Percentiles rank a stretch among this genome's conserved stretches.
Evolutionary conservation across 1,140 invertebrate species (phyloP).

Genomic region (Zaprionus nigranus): DNA sequence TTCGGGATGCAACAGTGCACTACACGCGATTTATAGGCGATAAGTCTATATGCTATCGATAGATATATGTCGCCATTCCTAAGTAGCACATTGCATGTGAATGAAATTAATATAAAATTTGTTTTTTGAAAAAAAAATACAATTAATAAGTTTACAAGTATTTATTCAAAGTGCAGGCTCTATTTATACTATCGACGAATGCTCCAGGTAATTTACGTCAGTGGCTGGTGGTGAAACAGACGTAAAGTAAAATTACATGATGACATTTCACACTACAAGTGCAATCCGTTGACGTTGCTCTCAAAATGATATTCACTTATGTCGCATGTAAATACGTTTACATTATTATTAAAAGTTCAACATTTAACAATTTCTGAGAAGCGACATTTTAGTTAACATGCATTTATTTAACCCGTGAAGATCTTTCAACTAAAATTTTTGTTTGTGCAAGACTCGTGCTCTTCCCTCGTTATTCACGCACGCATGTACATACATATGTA

Average conservation of each 20-base stretch:
- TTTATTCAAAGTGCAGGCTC: constrained; percentile 28
- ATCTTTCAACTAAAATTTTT: constrained; percentile 20
- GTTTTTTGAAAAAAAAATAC: constrained; percentile 41
- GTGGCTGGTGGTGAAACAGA: constrained; percentile 18
- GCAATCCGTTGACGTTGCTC: constrained; percentile 42
- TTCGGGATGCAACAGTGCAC: constrained; percentile 15
- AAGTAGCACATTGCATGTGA: constrained; percentile 54
- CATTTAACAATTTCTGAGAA: neutral
- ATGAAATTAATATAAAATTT: constrained; percentile 44
- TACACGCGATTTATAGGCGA: neutral
- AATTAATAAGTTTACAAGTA: constrained; percentile 27
- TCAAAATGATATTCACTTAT: neutral
- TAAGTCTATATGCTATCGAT: constrained; percentile 26
- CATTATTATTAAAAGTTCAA: neutral
- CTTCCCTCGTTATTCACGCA: constrained; percentile 6
- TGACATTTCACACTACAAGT: constrained; percentile 51
- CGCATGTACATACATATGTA: neutral
- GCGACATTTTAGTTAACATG: neutral
- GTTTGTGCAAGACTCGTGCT: constrained; percentile 21
- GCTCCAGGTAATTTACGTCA: constrained; percentile 55
- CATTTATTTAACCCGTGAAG: neutral
- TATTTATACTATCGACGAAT: constrained; percentile 39
- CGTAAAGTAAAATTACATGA: constrained; percentile 66
- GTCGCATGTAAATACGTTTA: neutral
- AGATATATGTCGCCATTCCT: constrained; percentile 33